Percentiles rank a stretch among this genome's conserved stretches.
phyloP scores from a whole-genome alignment of 2,888 invertebrate genomes.

The Oligia strigilis region DNA sequence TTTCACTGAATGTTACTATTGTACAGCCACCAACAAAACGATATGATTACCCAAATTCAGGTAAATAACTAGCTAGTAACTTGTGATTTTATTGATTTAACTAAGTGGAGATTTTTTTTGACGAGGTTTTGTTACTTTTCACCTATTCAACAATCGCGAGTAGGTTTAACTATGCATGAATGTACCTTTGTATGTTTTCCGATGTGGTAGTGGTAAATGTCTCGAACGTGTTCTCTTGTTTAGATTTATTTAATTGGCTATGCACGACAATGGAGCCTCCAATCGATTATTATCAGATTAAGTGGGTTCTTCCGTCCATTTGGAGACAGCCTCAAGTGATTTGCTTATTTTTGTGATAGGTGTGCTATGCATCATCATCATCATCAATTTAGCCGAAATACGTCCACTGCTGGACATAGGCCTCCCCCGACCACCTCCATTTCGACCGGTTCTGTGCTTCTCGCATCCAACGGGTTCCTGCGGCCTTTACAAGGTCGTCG shows the following conservation, averaged over 20 bases:
- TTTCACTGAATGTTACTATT: slow-evolving; percentile 61
- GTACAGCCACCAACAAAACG: slow-evolving; percentile 56
- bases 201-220: not conserved
- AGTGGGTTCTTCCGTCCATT: not conserved
- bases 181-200: slow-evolving; percentile 2
- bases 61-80: slow-evolving; percentile 8
- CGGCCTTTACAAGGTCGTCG: too few species aligned
- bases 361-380: not conserved
- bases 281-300: not conserved
- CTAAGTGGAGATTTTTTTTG: not conserved
- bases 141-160: not conserved
- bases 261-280: not conserved
- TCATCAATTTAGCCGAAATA: too few species aligned
- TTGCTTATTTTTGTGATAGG: not conserved
- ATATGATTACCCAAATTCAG: slow-evolving; percentile 50
- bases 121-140: not conserved
- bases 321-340: slow-evolving; percentile 2
- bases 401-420: too few species aligned
- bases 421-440: too few species aligned
- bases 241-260: not conserved
- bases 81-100: slow-evolving; percentile 15
- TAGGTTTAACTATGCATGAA: slow-evolving; percentile 7
- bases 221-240: not conserved
- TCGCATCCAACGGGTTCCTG: too few species aligned
- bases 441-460: too few species aligned